These are phyloP conservation scores for Eumerus sabulonum DNA, from an alignment of 2,888 invertebrate species.

Conservation along the genomic window DNA sequence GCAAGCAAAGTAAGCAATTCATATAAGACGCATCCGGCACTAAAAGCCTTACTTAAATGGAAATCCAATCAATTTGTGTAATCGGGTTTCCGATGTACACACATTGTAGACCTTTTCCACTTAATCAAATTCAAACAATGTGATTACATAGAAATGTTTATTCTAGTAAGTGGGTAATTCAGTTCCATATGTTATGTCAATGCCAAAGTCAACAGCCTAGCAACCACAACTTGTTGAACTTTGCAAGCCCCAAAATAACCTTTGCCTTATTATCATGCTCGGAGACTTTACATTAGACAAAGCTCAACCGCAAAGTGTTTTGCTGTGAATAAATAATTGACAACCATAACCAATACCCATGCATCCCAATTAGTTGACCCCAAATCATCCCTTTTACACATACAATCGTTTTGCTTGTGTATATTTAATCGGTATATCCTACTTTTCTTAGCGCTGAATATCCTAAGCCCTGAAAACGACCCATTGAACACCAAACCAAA, in stretches of 20 bases:
- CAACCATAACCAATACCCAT: slow-evolving; percentile 29
- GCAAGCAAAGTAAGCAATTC: no score
- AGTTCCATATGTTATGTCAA: no score
- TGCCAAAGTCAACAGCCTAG: no score
- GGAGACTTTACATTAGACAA: slow-evolving; percentile 12
- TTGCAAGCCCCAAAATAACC: not conserved
- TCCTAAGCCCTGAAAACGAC: no score
- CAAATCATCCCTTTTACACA: slow-evolving; percentile 6
- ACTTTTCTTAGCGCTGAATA: not conserved
- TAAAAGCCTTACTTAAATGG: no score
- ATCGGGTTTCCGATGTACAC: no score
- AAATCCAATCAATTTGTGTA: slow-evolving; percentile 50
- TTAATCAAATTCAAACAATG: slow-evolving; percentile 39
- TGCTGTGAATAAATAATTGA: slow-evolving; percentile 51
- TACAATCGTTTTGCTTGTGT: not conserved
- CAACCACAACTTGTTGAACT: not conserved
- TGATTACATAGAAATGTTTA: not conserved
- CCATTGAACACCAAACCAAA: no score
- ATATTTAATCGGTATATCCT: slow-evolving; percentile 25
- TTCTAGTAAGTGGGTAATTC: no score
- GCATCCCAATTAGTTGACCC: slow-evolving; percentile 19
- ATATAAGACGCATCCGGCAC: no score
- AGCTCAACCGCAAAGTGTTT: slow-evolving; percentile 33
- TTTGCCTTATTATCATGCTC: slow-evolving; percentile 2
- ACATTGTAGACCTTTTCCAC: no score